Percentiles rank a stretch among this genome's conserved stretches.
Evolutionary conservation across 2,888 invertebrate species (phyloP).

Genomic region (Onthophagus sagittarius): DNA sequence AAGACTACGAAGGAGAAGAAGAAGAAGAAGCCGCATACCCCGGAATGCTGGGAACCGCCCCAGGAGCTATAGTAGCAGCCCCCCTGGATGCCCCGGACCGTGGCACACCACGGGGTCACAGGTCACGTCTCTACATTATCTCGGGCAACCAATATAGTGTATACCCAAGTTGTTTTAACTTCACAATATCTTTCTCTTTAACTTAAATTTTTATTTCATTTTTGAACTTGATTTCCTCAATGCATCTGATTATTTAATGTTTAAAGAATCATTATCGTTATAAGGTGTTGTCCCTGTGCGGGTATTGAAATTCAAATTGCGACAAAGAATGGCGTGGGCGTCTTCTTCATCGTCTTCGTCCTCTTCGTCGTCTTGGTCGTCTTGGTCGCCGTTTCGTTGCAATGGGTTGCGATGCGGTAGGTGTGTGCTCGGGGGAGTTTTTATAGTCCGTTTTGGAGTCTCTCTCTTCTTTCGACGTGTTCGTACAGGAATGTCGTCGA

Average conservation of each 20-base stretch:
- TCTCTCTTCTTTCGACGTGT: background rate
- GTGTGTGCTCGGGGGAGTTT: background rate
- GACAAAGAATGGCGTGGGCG: background rate
- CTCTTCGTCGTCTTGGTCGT: too few species aligned
- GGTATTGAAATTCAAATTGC: background rate
- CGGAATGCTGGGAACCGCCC: constrained; percentile 37
- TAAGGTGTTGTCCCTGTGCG: background rate
- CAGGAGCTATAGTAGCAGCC: constrained; percentile 35
- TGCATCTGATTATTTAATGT: too few species aligned
- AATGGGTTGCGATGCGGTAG: background rate
- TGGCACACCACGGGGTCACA: constrained; percentile 30
- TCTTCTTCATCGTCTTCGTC: background rate
- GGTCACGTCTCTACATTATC: constrained; percentile 31
- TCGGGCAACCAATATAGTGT: constrained; percentile 10
- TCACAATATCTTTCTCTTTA: background rate
- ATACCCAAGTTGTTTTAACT: background rate
- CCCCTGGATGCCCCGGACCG: constrained; percentile 28
- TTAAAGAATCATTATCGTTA: too few species aligned
- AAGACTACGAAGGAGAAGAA: constrained; percentile 29
- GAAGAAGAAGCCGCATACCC: constrained; percentile 21
- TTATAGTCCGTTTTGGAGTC: background rate
- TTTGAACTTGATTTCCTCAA: too few species aligned
- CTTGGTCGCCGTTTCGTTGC: background rate
- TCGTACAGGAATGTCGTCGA: background rate
- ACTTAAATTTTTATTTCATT: too few species aligned